Conservation (phyloP, 2,113 vertebrate genomes). For the Xiphorhynchus elegans region DNA sequence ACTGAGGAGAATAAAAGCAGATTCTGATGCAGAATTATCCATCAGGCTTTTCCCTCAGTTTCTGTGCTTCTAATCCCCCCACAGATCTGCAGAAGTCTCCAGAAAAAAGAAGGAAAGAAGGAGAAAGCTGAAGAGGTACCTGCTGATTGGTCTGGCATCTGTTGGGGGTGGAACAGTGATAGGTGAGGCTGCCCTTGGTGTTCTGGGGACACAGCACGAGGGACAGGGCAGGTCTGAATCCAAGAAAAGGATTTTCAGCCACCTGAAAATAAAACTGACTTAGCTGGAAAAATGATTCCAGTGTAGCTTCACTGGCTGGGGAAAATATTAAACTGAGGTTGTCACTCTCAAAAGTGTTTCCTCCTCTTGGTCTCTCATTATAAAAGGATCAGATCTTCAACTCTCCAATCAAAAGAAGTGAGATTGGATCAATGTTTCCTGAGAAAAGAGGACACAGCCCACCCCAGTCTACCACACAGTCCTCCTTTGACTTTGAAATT, state of each 20-base stretch:
- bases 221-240: background rate
- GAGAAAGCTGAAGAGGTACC: conserved; percentile 85
- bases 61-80: background rate
- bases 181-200: conserved; percentile 72
- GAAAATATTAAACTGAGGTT: background rate
- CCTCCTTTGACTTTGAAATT: background rate
- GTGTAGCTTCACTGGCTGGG: background rate
- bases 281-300: background rate
- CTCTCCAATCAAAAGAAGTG: background rate
- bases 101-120: conserved; percentile 85
- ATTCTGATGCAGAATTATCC: background rate
- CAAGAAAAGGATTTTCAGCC: background rate
- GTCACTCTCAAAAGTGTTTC: background rate
- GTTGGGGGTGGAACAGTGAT: conserved; percentile 93
- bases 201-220: background rate
- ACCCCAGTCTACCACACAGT: background rate
- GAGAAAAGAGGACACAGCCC: background rate
- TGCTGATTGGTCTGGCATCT: conserved; percentile 92
- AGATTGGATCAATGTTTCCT: background rate
- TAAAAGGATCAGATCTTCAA: background rate
- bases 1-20: background rate
- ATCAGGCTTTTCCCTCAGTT: background rate
- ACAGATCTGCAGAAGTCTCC: conserved; percentile 82
- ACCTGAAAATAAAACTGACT: background rate
- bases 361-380: background rate